phyloP scores from a whole-genome alignment of 1,140 invertebrate genomes.

The Chymomyza costata region DNA sequence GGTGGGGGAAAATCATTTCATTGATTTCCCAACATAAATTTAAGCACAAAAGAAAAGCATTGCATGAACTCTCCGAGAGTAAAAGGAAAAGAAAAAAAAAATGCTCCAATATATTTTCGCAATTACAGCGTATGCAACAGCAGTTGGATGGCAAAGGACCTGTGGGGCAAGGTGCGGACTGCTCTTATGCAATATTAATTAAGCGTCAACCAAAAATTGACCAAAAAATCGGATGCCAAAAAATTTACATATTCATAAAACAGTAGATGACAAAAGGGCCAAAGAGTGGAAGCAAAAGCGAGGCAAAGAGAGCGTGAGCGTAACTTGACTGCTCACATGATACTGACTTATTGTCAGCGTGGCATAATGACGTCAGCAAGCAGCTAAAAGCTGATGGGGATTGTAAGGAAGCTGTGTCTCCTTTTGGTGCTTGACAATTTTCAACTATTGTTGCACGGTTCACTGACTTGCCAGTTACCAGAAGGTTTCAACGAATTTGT shows the following conservation, averaged over 20 bases:
- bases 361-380: neutral
- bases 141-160: conserved; percentile 18
- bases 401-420: conserved; percentile 28
- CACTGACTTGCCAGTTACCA: too few species aligned
- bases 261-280: too few species aligned
- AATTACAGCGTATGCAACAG: conserved; percentile 4
- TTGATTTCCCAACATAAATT: too few species aligned
- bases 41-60: too few species aligned
- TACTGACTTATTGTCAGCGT: conserved; percentile 53
- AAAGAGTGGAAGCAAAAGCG: too few species aligned
- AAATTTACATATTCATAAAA: too few species aligned
- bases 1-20: too few species aligned
- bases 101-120: too few species aligned
- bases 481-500: too few species aligned
- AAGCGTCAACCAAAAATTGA: conserved; percentile 37
- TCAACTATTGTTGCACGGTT: conserved; percentile 56
- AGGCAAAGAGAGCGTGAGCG: conserved; percentile 15
- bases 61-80: too few species aligned
- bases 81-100: too few species aligned
- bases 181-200: conserved; percentile 69
- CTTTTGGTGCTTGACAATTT: conserved; percentile 68
- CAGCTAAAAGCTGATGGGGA: conserved; percentile 2
- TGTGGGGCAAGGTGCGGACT: too few species aligned
- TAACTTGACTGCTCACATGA: conserved; percentile 35
- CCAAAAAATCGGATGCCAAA: conserved; percentile 26